A percentile compares a stretch with the other conserved stretches of the same genome.
These are phyloP conservation scores for Chrysaora quinquecirrha DNA, from an alignment of 30 jellyfish, hydroid and myxozoan species.

Conservation along the genomic window DNA sequence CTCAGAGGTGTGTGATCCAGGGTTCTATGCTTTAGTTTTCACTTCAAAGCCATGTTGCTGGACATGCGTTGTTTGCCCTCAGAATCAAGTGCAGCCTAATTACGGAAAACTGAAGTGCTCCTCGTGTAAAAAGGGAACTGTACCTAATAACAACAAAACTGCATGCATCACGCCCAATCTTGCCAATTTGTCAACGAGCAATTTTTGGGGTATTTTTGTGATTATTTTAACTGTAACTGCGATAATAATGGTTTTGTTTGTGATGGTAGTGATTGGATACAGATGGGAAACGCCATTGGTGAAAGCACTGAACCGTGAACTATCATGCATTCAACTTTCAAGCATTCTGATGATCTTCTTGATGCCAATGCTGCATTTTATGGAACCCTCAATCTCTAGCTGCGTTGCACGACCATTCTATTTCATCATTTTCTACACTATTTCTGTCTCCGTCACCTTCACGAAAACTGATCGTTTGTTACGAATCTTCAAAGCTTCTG, in stretches of 20 bases:
- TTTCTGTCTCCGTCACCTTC: conserved; percentile 94
- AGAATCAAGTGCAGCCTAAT: conserved; percentile 63
- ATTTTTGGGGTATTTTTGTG: conserved; percentile 54
- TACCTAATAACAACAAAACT: conserved; percentile 71
- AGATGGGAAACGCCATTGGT: conserved; percentile 88
- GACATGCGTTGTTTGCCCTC: conserved; percentile 90
- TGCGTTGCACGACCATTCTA: conserved; percentile 74
- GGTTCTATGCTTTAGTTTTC: conserved; percentile 61
- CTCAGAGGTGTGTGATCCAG: conserved; percentile 84
- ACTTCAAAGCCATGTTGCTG: conserved; percentile 94
- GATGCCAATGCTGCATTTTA: conserved; percentile 67
- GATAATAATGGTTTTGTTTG: conserved; percentile 1
- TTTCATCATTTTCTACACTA: conserved; percentile 79
- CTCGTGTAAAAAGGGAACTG: conserved; percentile 51
- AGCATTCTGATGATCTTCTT: conserved; percentile 64
- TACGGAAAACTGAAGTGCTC: conserved; percentile 64
- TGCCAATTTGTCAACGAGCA: conserved; percentile 10
- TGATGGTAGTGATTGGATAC: conserved; percentile 22
- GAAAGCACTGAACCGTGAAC: conserved; percentile 86
- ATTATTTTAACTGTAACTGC: conserved; percentile 43
- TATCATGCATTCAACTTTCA: conserved; percentile 79
- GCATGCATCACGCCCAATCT: conserved; percentile 74
- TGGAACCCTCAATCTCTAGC: conserved; percentile 16
- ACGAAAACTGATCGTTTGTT: conserved; percentile 95
- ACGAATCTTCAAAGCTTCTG: conserved; percentile 88